Percentiles rank a stretch among this genome's conserved stretches.
Conservation (phyloP, 2,113 vertebrate species). For the Oncorhynchus masou region DNA sequence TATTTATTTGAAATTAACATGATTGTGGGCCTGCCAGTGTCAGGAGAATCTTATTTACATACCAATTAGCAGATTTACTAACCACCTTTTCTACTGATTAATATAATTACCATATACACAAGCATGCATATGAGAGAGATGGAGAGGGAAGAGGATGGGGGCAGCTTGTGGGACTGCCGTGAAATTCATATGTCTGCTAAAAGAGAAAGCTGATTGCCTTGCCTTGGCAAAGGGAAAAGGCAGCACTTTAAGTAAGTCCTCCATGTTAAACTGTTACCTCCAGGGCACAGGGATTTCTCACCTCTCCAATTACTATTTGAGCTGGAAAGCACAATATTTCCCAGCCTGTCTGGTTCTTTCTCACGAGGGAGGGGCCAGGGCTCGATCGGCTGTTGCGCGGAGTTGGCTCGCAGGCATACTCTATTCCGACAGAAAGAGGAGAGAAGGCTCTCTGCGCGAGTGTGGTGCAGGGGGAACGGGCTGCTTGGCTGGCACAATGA, state of each 20-base stretch:
- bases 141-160: background rate
- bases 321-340: constrained; percentile 73
- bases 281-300: constrained; percentile 70
- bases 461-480: constrained; percentile 64
- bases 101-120: constrained; percentile 61
- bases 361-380: constrained; percentile 60
- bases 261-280: constrained; percentile 73
- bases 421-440: constrained; percentile 70
- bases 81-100: constrained; percentile 58
- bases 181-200: constrained; percentile 16
- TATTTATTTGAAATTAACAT: constrained; percentile 59
- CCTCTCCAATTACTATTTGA: constrained; percentile 74
- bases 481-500: constrained; percentile 13
- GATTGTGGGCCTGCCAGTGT: constrained; percentile 48
- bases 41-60: constrained; percentile 63
- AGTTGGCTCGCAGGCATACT: constrained; percentile 72
- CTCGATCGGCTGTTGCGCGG: constrained; percentile 56
- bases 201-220: constrained; percentile 65
- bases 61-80: constrained; percentile 64
- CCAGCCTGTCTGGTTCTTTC: constrained; percentile 51
- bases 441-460: constrained; percentile 61
- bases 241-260: constrained; percentile 74
- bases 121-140: constrained; percentile 12
- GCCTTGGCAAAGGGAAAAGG: constrained; percentile 58
- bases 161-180: constrained; percentile 22